phyloP scores from a whole-genome alignment of 2,113 vertebrate species.

The Eulemur macaco region DNA sequence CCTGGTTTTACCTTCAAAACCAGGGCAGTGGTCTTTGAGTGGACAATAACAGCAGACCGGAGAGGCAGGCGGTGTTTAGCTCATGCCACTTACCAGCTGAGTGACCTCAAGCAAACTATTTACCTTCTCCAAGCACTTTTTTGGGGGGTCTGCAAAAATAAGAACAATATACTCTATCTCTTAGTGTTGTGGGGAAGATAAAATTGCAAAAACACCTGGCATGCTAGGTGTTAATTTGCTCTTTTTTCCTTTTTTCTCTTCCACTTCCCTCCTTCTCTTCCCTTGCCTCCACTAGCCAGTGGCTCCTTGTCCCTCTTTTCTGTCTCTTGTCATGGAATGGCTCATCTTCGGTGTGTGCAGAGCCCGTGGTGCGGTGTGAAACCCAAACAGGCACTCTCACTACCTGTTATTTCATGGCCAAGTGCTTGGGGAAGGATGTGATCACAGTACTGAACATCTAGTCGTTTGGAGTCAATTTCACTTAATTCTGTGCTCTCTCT shows the following conservation, averaged over 20 bases:
- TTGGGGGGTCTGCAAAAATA: not conserved
- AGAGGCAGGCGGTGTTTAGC: not conserved
- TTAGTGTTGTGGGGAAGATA: not conserved
- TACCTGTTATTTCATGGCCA: not conserved
- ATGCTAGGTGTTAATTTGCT: not conserved
- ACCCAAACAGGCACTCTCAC: not conserved
- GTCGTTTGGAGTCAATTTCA: not conserved
- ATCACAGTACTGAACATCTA: not conserved
- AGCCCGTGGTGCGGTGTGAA: not conserved
- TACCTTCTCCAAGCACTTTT: not conserved
- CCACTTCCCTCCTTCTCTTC: not conserved
- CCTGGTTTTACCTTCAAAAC: not conserved
- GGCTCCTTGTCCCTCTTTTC: not conserved
- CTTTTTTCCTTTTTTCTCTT: not conserved
- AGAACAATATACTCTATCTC: not conserved
- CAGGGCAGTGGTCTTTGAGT: not conserved
- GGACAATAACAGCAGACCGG: no score
- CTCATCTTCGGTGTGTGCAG: not conserved
- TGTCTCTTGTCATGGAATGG: not conserved
- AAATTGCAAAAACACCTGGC: not conserved
- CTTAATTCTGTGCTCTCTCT: not conserved
- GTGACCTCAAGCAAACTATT: not conserved
- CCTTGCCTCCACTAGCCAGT: not conserved
- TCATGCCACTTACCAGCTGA: not conserved
- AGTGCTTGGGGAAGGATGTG: not conserved